Base-by-base conservation (phyloP, 1,140 invertebrate species). In the Drosophila nigrodunni region DNA sequence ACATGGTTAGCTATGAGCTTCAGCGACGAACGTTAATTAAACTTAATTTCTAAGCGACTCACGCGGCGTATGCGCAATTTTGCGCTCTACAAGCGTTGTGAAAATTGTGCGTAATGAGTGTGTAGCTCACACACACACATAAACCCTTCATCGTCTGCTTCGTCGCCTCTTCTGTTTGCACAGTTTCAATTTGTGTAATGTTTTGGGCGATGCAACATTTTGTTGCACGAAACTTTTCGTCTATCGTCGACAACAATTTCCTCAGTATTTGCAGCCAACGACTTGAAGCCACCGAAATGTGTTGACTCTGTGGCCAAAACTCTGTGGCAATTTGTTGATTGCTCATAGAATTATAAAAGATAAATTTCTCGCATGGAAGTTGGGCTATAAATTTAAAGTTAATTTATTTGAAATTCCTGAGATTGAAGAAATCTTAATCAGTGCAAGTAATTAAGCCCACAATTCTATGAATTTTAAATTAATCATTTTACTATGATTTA, bases 41-140 rank as follows among this genome's bases (percentile, higher is more conserved):
- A 59, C 18, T 41, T 46, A 60, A 74, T 74, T 61, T 46, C 58
- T 34, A 60, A 39, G 46, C 37, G 15, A 8, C 47, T 39, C 47
- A 75, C 49, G 47, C 60, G 65, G 65, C 72, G 60, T 70, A 75
- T 78, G 72, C n/a, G 60, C 59, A 78, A 75, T 70, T 77, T 77
- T n/a, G 46, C 54, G 64, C 64, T 46, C 66, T 25, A 46, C 46
- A 62, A 43, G 34, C 47, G 49, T 60, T 66, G 44, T 34, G 25
- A 43, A 73, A 55, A 49, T 44, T 60, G 43, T 66, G 74, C 47
- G 69, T 55, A 21, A 15, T 61, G 57, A 43, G 50, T 39, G 35
- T 35, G 11, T 15, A 30, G n/a, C 30, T 10, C 8, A 34, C 43
- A 30, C 25, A 6, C 25, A 30, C 3, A 21, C 34, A 18, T 21